phyloP scores from a whole-genome alignment of 2,113 vertebrate genomes.

The Passer montanus region DNA sequence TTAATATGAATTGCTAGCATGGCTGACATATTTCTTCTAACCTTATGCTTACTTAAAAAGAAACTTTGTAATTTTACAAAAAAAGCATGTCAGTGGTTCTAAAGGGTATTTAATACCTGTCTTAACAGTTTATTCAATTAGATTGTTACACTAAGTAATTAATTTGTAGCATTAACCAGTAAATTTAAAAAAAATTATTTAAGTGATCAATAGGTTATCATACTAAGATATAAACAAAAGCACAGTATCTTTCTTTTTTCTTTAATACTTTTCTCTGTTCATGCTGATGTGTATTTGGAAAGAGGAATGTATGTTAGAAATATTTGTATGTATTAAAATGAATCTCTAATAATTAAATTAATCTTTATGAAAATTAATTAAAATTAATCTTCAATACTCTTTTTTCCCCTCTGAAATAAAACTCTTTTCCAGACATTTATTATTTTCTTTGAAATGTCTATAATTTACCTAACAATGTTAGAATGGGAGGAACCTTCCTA shows the following conservation, averaged over 20 bases:
- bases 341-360: background rate
- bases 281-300: background rate
- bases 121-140: constrained; percentile 45
- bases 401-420: background rate
- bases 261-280: background rate
- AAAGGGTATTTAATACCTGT: constrained; percentile 26
- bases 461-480: background rate
- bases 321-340: background rate
- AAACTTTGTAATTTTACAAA: constrained; percentile 33
- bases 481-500: background rate
- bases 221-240: background rate
- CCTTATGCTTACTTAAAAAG: constrained; percentile 5
- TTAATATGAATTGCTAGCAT: background rate
- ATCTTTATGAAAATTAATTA: background rate
- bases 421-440: background rate
- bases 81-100: constrained; percentile 6
- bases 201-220: background rate
- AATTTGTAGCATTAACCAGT: background rate
- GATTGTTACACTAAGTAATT: constrained; percentile 1
- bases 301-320: background rate
- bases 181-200: background rate
- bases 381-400: background rate
- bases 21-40: background rate
- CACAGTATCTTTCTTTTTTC: background rate
- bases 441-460: background rate